These are phyloP conservation scores for Eremophila alpestris DNA, from an alignment of 2,797 vertebrate species.

Conservation along the genomic window DNA sequence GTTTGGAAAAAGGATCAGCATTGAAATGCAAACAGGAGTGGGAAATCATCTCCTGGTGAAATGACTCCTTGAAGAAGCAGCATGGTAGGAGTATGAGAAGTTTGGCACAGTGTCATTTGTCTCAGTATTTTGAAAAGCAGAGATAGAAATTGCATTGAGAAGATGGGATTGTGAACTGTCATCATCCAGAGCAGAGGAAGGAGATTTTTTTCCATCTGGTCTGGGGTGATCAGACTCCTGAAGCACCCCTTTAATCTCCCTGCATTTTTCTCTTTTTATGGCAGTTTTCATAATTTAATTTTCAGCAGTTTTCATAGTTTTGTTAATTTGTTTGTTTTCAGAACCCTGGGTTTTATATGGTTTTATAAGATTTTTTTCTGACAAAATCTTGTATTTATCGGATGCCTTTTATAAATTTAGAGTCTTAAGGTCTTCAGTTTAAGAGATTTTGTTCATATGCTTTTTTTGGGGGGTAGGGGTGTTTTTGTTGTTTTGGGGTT, in stretches of 20 bases:
- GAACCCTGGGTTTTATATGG: neutral
- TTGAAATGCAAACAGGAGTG: neutral
- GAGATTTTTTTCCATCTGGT: neutral
- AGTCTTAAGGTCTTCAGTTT: neutral
- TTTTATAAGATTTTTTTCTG: neutral
- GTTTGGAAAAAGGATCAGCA: neutral
- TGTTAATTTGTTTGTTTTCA: neutral
- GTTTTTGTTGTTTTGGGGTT: neutral
- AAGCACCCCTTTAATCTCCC: neutral
- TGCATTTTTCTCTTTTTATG: neutral
- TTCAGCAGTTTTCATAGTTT: neutral
- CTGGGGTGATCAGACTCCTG: neutral
- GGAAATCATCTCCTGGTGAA: neutral
- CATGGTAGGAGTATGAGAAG: neutral
- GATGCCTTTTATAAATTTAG: neutral
- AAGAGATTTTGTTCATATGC: neutral
- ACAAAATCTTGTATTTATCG: neutral
- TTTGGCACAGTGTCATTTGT: neutral
- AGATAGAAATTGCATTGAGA: neutral
- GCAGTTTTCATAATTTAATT: neutral
- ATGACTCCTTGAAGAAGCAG: neutral
- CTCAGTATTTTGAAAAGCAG: neutral
- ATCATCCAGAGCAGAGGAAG: neutral
- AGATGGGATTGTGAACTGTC: neutral
- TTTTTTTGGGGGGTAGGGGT: rapidly evolving